Evolutionary conservation across 2,113 vertebrate species (phyloP).

Genomic region (Hypanus sabinus): DNA sequence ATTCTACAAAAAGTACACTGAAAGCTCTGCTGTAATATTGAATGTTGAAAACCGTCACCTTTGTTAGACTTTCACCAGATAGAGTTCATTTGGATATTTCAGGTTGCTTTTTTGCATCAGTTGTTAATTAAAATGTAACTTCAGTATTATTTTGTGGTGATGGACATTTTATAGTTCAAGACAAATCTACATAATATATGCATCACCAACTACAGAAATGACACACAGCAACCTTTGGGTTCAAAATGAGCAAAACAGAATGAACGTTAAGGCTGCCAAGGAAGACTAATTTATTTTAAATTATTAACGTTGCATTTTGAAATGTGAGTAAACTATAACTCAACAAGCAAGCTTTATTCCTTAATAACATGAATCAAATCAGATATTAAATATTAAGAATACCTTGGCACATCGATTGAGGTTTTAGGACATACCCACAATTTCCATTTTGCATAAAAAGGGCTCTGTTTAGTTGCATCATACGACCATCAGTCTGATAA

Average conservation of each 20-base stretch:
- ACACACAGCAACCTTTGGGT: not conserved
- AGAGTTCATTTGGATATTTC: not conserved
- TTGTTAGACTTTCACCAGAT: not conserved
- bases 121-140: not conserved
- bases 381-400: conserved; percentile 33
- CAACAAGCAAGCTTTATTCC: not conserved
- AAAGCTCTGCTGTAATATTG: not conserved
- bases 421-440: conserved; percentile 89
- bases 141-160: not conserved
- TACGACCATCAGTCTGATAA: conserved; percentile 91
- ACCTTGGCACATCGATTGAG: conserved; percentile 95
- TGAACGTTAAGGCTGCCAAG: not conserved
- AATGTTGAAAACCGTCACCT: not conserved
- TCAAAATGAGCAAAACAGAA: not conserved
- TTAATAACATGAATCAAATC: not conserved
- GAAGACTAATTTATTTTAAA: not conserved
- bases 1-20: not conserved
- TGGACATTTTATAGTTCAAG: not conserved
- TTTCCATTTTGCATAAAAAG: conserved; percentile 92
- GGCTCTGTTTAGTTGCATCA: conserved; percentile 94
- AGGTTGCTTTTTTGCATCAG: not conserved
- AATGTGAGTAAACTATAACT: not conserved
- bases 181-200: not conserved
- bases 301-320: not conserved
- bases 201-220: not conserved